phyloP scores from a whole-genome alignment of 92 coral and sea anemone genomes.

The Desmophyllum pertusum region DNA sequence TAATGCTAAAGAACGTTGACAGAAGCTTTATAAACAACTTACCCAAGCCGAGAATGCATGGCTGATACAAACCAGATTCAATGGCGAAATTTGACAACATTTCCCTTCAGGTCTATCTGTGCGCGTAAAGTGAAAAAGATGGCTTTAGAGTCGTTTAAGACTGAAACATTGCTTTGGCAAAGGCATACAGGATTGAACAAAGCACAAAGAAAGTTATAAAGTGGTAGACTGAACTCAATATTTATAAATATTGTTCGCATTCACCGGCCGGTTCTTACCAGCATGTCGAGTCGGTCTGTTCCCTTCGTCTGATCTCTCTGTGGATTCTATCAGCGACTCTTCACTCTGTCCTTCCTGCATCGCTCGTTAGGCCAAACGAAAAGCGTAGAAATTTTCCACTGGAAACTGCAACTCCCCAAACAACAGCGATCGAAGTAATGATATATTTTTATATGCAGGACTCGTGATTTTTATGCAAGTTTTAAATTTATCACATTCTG shows the following conservation, averaged over 20 bases:
- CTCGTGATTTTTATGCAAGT: constrained; percentile 1
- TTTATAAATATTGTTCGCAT: background rate
- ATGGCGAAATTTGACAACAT: constrained; percentile 62
- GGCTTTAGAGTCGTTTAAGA: background rate
- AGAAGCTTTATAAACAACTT: constrained; percentile 22
- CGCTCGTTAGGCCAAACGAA: background rate
- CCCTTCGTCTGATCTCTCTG: background rate
- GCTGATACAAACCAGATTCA: constrained; percentile 82
- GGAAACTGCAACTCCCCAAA: no score
- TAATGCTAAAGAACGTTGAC: background rate
- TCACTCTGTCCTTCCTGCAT: constrained; percentile 33
- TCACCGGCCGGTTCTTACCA: background rate
- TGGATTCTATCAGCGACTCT: constrained; percentile 29
- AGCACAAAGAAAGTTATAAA: background rate
- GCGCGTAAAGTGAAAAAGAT: background rate
- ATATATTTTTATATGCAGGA: background rate
- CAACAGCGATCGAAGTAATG: background rate
- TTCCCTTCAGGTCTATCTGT: constrained; percentile 8
- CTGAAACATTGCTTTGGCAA: background rate
- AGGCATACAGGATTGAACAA: background rate
- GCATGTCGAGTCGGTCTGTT: background rate
- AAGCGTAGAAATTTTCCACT: background rate
- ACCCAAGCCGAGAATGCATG: constrained; percentile 99
- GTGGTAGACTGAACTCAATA: background rate
- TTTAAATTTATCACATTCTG: no score